Percentiles rank a stretch among this genome's conserved stretches.
These are phyloP conservation scores for Grammomys surdaster DNA, from an alignment of 2,113 vertebrate genomes.

Conservation along the genomic window DNA sequence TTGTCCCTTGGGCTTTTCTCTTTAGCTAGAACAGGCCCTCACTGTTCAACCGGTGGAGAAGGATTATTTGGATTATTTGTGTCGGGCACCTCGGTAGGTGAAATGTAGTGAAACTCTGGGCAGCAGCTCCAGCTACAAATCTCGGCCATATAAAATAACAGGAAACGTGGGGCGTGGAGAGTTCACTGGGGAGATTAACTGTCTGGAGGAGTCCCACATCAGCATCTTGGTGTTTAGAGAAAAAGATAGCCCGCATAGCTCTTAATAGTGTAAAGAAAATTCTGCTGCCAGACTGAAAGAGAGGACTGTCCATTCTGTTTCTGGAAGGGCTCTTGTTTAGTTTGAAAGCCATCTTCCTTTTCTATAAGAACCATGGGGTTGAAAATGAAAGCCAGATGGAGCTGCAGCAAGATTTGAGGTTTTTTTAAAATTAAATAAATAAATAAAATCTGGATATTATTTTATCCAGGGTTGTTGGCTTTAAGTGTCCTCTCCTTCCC, in stretches of 20 bases:
- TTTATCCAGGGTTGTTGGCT: neutral
- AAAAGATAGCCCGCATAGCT: conserved; percentile 81
- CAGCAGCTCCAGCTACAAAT: conserved; percentile 88
- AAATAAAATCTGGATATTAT: conserved; percentile 51
- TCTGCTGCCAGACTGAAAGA: conserved; percentile 39
- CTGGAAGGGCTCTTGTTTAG: neutral
- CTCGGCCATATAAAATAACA: conserved; percentile 89
- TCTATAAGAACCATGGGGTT: conserved; percentile 61
- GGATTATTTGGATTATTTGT: conserved; percentile 88
- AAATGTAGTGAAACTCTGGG: conserved; percentile 82
- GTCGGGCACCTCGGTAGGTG: conserved; percentile 87
- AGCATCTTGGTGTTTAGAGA: conserved; percentile 84
- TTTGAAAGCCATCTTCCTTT: conserved; percentile 52
- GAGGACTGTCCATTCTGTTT: neutral
- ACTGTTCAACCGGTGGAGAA: conserved; percentile 87
- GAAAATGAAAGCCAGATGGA: conserved; percentile 76
- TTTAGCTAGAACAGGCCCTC: conserved; percentile 81
- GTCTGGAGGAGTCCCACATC: conserved; percentile 87
- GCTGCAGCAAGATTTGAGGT: conserved; percentile 64
- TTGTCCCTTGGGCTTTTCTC: conserved; percentile 81
- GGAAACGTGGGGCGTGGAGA: conserved; percentile 88
- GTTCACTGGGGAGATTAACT: conserved; percentile 90
- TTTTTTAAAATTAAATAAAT: conserved; percentile 62
- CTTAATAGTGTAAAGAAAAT: conserved; percentile 81
- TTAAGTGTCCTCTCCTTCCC: neutral